A percentile compares a stretch with the other conserved stretches of the same genome.
Evolutionary conservation across 2,888 invertebrate species (phyloP).

Genomic region (Acholoe squamosa): DNA sequence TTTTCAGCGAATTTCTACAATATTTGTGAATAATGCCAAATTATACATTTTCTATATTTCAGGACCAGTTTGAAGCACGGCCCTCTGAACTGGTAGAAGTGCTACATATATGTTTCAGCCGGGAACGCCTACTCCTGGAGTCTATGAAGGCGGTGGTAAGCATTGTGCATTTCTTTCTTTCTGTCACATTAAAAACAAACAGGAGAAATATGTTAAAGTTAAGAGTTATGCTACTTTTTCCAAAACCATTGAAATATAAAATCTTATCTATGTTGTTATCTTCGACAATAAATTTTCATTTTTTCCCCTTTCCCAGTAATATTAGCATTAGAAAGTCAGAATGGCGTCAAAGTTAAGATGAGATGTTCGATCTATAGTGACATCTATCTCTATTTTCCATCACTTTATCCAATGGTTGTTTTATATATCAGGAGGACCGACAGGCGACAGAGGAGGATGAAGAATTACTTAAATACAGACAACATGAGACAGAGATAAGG

Average conservation of each 20-base stretch:
- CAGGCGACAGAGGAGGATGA: conserved; percentile 26
- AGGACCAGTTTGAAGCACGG: conserved; percentile 1
- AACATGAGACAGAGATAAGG: neutral
- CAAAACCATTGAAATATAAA: too few relatives aligned
- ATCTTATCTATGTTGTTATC: too few relatives aligned
- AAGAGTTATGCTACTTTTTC: too few relatives aligned
- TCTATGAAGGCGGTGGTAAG: conserved; percentile 22
- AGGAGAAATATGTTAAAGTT: too few relatives aligned
- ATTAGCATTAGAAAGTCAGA: neutral
- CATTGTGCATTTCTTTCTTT: neutral
- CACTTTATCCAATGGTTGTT: too few relatives aligned
- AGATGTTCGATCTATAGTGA: too few relatives aligned
- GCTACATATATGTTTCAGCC: neutral
- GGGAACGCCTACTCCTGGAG: neutral
- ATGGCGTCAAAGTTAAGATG: neutral
- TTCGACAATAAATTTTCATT: too few relatives aligned
- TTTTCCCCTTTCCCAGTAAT: too few relatives aligned
- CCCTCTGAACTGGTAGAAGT: conserved; percentile 21
- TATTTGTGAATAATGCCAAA: neutral
- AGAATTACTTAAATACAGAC: neutral
- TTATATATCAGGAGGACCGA: neutral
- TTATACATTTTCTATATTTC: neutral
- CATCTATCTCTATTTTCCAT: too few relatives aligned
- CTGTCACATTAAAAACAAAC: too few relatives aligned
- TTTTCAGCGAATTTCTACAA: too few relatives aligned